Percentiles rank a stretch among this genome's conserved stretches.
These are phyloP conservation scores for Taphrorychus bicolor DNA, from an alignment of 2,888 invertebrate species.

Conservation along the genomic window DNA sequence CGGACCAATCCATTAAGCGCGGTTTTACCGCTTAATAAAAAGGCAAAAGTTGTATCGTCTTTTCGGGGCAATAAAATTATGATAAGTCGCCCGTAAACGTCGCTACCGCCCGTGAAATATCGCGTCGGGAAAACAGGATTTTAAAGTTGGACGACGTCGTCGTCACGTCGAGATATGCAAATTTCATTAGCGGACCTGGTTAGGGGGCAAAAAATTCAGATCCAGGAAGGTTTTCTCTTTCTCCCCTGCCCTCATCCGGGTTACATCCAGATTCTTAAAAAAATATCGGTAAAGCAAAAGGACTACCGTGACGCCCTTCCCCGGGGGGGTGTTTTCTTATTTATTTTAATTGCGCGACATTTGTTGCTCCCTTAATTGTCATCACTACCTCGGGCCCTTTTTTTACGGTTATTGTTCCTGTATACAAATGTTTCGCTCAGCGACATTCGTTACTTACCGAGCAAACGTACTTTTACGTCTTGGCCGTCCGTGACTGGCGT, in stretches of 20 bases:
- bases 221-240: neutral
- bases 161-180: slow-evolving; percentile 39
- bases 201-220: slow-evolving; percentile 6
- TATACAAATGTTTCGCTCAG: slow-evolving; percentile 41
- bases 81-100: slow-evolving; percentile 40
- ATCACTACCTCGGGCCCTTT: slow-evolving; percentile 50
- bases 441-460: slow-evolving; percentile 32
- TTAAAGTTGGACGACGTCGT: slow-evolving; percentile 41
- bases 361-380: slow-evolving; percentile 58
- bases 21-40: slow-evolving; percentile 7
- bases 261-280: neutral
- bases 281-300: neutral
- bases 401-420: slow-evolving; percentile 40
- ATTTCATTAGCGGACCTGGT: slow-evolving; percentile 32
- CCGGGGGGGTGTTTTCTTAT: slow-evolving; percentile 6
- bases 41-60: slow-evolving; percentile 11
- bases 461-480: slow-evolving; percentile 29
- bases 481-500: slow-evolving; percentile 21
- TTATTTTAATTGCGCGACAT: slow-evolving; percentile 41
- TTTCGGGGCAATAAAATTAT: slow-evolving; percentile 33
- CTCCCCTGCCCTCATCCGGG: neutral
- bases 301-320: neutral
- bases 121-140: slow-evolving; percentile 46
- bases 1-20: slow-evolving; percentile 1
- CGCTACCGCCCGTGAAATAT: no score